Percentiles rank a stretch among this genome's conserved stretches.
These are phyloP conservation scores for Caenorhabditis sp. DNA, from an alignment of 2,888 invertebrate species.

Conservation along the genomic window DNA sequence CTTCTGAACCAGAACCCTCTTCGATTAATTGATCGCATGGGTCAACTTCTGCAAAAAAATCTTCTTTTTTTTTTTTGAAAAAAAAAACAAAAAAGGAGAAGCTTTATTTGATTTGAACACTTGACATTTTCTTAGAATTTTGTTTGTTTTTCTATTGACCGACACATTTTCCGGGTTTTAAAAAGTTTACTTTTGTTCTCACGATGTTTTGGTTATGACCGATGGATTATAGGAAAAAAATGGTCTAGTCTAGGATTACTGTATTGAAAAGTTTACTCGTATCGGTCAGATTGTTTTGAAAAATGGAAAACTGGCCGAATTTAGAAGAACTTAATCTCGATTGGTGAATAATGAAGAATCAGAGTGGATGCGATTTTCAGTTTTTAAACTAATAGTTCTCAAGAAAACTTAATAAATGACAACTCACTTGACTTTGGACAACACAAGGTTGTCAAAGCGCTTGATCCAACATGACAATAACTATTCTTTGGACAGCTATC, in stretches of 20 bases:
- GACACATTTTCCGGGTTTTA: conserved; percentile 5
- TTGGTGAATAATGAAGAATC: no score
- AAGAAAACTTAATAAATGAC: no score
- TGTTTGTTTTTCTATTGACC: not conserved
- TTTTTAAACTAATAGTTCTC: no score
- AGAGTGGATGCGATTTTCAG: no score
- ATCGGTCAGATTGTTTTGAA: not conserved
- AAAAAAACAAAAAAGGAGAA: not conserved
- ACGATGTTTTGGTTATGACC: not conserved
- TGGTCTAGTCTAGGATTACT: no score
- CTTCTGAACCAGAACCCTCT: conserved; percentile 60
- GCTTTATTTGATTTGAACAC: not conserved
- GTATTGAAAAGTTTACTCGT: not conserved
- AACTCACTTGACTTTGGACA: conserved; percentile 57
- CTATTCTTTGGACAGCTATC: conserved; percentile 47
- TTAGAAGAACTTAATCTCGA: no score
- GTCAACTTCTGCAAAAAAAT: conserved; percentile 45
- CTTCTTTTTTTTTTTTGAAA: not conserved
- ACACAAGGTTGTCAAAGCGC: conserved; percentile 61
- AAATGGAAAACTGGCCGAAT: no score
- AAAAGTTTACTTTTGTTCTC: not conserved
- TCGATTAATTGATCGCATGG: conserved; percentile 59
- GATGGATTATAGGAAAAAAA: not conserved
- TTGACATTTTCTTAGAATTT: not conserved
- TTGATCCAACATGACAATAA: conserved; percentile 67